Base-by-base conservation (phyloP, 2,888 invertebrate species). In the Melieria omissa region DNA sequence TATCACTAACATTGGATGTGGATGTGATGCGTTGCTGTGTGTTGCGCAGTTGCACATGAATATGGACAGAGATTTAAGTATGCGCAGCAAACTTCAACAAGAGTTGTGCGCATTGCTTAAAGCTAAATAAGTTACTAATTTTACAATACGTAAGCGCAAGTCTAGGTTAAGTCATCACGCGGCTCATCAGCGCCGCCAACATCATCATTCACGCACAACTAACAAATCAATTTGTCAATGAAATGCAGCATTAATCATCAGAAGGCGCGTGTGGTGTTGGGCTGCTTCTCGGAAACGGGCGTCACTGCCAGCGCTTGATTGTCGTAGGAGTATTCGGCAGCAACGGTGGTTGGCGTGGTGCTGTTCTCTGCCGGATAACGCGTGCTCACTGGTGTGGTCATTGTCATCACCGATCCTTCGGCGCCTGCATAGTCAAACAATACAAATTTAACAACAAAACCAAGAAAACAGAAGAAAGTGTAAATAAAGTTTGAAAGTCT, bases 241-340 rank as follows among this genome's bases (percentile, higher is more conserved):
- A 29, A 3, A 29, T n/a, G 29, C 29, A 2, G 29, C 29, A 29
- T 29, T 29, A 29, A 29, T 29, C 29, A 10, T 80, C 73, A 81
- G 62, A 81, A 81, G 42, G 74, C 77, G 16, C 65, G 70, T 4
- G 77, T 68, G 70, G 75, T 70, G 66, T 76, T 73, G 72, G 73
- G 73, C 7, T 85, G 80, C 67, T 85, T 85, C 57, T 85, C 85
- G 12, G 81, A 78, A 12, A 83, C 82, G 0, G 90, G 89, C 12
- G 92, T 92, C 74, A 92, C 90, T 12, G 91, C 91, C 90, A 94
- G 90, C 0, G 90, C 93, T 81, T 92, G 92, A 85, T 94, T 94
- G 80, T 94, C 94, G 81, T 94, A 93, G 0, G 93, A 92, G 79
- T 93, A 93, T 79, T 93, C 94, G 55, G 92, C 87, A 5, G 80